Base-by-base conservation (phyloP, 2,113 vertebrate genomes). In the Burhinus bistriatus region DNA sequence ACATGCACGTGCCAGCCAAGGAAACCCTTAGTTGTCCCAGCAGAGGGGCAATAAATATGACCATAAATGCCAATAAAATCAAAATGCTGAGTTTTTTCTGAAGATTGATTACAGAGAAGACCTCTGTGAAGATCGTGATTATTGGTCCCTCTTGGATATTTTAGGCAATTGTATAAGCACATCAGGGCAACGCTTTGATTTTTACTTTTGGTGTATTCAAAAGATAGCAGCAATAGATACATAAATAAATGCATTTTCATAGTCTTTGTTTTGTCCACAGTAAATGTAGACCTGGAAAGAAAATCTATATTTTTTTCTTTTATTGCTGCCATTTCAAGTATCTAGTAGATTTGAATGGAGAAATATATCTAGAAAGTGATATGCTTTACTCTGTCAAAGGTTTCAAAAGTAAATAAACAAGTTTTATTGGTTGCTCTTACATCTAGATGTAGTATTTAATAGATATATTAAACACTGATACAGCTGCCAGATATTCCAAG, bases 401-500 rank as follows among this genome's bases (percentile, higher is more conserved):
- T 83, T 94, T 77, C 95, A 83, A 70, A 94, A 93, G 94, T 97
- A 94, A 97, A 97, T 93, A 97, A 97, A 94, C 84, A 94, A 90
- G 89, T 83, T 97, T 97, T 97, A 97, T 55, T 83, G 84, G 84
- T 81, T 90, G 94, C 76, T 96, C 70, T 89, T 92, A 94, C 77
- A 85, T 83, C 78, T 83, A 52, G 62, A 91, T 93, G 82, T 70
- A 84, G 77, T 66, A 45, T 89, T 96, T 96, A 95, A 96, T 85
- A 78, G 94, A 85, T 94, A 87, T 51, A 93, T 95, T 92, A 94
- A 96, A 65, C 65, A 83, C 78, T 29, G 89, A 95, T 90, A 57
- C 83, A 86, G 86, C 84, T 90, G 92, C 81, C 78, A 92, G 75
- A 91, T 93, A 94, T 54, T 69, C 36, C 64, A 69, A 73, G 75